Percentiles rank a stretch among this genome's conserved stretches.
These are phyloP conservation scores for Macrotrachela quadricornifera DNA, from an alignment of 1,140 invertebrate genomes.

Conservation along the genomic window DNA sequence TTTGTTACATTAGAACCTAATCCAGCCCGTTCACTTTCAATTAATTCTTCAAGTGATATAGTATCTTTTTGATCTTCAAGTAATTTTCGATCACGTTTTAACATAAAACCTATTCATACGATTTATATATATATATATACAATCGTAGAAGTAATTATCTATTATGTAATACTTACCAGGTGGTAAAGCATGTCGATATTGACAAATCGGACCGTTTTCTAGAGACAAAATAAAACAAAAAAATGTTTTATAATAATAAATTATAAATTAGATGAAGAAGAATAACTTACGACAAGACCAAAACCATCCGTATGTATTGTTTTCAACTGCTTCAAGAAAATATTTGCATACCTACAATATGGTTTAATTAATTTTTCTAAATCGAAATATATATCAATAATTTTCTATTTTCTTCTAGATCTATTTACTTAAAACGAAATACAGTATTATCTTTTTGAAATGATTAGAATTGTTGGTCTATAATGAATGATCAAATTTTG, in stretches of 20 bases:
- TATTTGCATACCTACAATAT: conserved; percentile 85
- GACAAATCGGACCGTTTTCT: conserved; percentile 11
- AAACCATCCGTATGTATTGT: conserved; percentile 97
- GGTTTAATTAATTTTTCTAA: no score
- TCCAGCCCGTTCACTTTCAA: conserved; percentile 30
- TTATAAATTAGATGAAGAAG: conserved; percentile 47
- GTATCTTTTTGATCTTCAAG: conserved; percentile 30
- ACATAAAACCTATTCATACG: conserved; percentile 49
- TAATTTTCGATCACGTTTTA: conserved; percentile 52
- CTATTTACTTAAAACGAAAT: no score
- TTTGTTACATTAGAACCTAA: conserved; percentile 52
- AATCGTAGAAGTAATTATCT: no score
- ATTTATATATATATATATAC: not conserved
- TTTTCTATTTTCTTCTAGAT: no score
- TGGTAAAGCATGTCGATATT: conserved; percentile 62
- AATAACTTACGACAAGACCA: conserved; percentile 72
- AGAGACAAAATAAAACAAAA: no score
- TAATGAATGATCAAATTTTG: no score
- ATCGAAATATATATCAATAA: no score
- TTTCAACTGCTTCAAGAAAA: conserved; percentile 91
- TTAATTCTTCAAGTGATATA: conserved; percentile 33
- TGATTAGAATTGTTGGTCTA: no score
- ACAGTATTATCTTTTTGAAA: no score
- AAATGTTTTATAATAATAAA: conserved; percentile 37
- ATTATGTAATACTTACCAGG: conserved; percentile 24